phyloP scores from a whole-genome alignment of 2,113 vertebrate genomes.

The Lanius collurio region DNA sequence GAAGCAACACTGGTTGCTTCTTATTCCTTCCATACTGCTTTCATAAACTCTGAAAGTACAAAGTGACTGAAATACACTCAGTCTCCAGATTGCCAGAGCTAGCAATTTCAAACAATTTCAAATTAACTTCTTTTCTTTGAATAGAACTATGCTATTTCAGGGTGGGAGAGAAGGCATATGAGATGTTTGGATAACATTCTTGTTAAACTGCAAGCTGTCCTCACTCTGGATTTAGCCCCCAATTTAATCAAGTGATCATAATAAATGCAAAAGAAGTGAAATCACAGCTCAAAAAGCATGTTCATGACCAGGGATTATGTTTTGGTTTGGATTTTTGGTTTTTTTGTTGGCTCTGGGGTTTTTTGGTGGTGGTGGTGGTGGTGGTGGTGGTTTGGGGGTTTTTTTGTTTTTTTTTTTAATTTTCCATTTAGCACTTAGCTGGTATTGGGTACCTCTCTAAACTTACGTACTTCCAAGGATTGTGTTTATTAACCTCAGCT shows the following conservation, averaged over 20 bases:
- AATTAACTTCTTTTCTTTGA: slow-evolving; percentile 3
- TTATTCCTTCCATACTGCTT: slow-evolving; percentile 18
- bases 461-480: neutral
- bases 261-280: neutral
- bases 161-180: neutral
- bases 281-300: neutral
- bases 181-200: neutral
- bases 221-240: neutral
- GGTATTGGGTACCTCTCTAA: neutral
- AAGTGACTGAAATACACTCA: neutral
- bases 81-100: neutral
- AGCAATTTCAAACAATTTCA: slow-evolving; percentile 5
- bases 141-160: neutral
- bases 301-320: neutral
- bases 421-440: neutral
- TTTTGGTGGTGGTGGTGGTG: too few species aligned
- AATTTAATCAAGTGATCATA: neutral
- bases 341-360: neutral
- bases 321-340: neutral
- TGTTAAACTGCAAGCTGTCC: neutral
- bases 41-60: slow-evolving; percentile 7
- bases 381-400: too few species aligned
- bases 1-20: slow-evolving; percentile 1
- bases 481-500: neutral
- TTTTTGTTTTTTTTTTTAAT: neutral